Base-by-base conservation (phyloP, 2,888 invertebrate genomes). In the Hyles lineata region DNA sequence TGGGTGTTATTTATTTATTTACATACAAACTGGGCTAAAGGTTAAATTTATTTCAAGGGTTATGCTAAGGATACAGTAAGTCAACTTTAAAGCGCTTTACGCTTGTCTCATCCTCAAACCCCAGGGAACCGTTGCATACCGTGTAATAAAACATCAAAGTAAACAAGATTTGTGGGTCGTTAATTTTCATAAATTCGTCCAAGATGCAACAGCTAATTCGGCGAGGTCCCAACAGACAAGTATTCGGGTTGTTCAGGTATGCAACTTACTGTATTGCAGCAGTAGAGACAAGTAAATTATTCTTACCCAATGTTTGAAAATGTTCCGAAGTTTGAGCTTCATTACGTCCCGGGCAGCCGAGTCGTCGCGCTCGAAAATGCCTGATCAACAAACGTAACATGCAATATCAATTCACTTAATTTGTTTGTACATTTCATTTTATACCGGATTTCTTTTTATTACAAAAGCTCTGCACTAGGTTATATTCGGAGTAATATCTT, bases 251-350 rank as follows among this genome's bases (percentile, higher is more conserved):
- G 11, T 15, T 32, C 62, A 21, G 19, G 55, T 72, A 35, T 19
- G 67, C 67, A 72, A 72, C 55, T 58, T 35, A 72, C 67, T 72
- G 55, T 9, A 35, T 58, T 23, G 58, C 63, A 72, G 52, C 43
- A 35, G 50, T 32, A 72, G 32, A 63, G 55, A 55, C 58, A 19
- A 70, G 70, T 78, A 17, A 80, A 80, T 80, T 78, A 80, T 82
- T 77, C 90, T 90, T 75, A 94, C 94, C 94, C 92, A 94, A 79
- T 92, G 92, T 82, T 92, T 92, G 82, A 94, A 89, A 83, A 94
- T 89, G 85, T 90, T 93, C 74, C 92, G 88, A 75, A 94, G 89
- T 83, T 91, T 91, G 82, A 89, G 86, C 80, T 91, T 94, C 85
- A 92, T 88, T 55, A 89, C 85, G 70, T 94, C 92, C 74, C 89